Base-by-base conservation (phyloP, 1,140 invertebrate genomes). In the Rhizoglyphus robini region DNA sequence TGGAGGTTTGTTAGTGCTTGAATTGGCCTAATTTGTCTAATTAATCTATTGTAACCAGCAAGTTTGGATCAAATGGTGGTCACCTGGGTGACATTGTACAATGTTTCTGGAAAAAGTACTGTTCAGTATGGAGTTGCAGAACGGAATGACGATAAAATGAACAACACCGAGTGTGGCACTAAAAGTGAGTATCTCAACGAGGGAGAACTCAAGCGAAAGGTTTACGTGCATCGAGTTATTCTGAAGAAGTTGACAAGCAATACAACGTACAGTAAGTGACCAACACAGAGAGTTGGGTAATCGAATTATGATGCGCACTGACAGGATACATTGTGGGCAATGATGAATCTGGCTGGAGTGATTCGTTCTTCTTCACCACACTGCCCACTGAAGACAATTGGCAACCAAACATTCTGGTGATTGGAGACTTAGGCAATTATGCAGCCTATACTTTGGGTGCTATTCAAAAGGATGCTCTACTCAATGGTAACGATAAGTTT, bases 31-130 rank as follows among this genome's bases (percentile, higher is more conserved):
- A n/a, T n/a, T n/a, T n/a, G n/a, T n/a, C n/a, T n/a, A n/a, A n/a
- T n/a, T n/a, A n/a, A n/a, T n/a, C n/a, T n/a, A n/a, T n/a, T n/a
- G n/a, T n/a, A n/a, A n/a, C n/a, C n/a, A n/a, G n/a, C n/a, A n/a
- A n/a, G n/a, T n/a, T n/a, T n/a, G n/a, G n/a, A n/a, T n/a, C n/a
- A n/a, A 69, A 87, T 91, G 75, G 80, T 89, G 46, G 84, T 95
- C n/a, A 95, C 90, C 62, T 96, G 92, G 92, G 86, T 91, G 31
- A 81, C n/a, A n/a, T n/a, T n/a, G n/a, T n/a, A n/a, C n/a, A n/a
- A n/a, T n/a, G n/a, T n/a, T n/a, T n/a, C n/a, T n/a, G n/a, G n/a
- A n/a, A n/a, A n/a, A n/a, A n/a, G n/a, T n/a, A n/a, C n/a, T n/a
- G n/a, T n/a, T n/a, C n/a, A n/a, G n/a, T n/a, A n/a, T n/a, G n/a